Percentiles rank a stretch among this genome's conserved stretches.
These are phyloP conservation scores for Aramus guarauna DNA, from an alignment of 2,113 vertebrate species.

Conservation along the genomic window DNA sequence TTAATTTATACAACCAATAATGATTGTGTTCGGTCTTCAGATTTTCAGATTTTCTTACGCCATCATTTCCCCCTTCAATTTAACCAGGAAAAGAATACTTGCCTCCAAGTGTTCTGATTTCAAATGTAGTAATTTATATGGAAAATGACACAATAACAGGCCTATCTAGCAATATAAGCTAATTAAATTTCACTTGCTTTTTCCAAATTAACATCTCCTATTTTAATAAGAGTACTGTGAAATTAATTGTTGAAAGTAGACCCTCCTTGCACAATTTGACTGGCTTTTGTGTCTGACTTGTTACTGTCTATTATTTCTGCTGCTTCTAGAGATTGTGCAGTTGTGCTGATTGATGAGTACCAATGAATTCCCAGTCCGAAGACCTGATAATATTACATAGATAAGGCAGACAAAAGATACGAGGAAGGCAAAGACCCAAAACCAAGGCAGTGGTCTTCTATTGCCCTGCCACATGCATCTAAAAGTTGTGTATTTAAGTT, in stretches of 20 bases:
- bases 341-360: background rate
- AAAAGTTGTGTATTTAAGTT: background rate
- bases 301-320: background rate
- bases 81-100: background rate
- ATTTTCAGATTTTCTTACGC: background rate
- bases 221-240: background rate
- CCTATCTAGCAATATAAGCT: background rate
- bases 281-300: background rate
- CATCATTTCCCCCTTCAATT: background rate
- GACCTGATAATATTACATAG: background rate
- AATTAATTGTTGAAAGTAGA: background rate
- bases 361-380: background rate
- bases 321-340: background rate
- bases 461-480: background rate
- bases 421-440: background rate
- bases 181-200: background rate
- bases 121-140: background rate
- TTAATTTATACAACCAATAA: background rate
- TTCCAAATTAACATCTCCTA: background rate
- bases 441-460: background rate
- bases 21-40: background rate
- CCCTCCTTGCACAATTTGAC: background rate
- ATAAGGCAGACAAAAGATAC: background rate
- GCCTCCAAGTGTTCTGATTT: background rate
- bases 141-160: background rate